Percentiles rank a stretch among this genome's conserved stretches.
Evolutionary conservation across 2,113 vertebrate species (phyloP).

Genomic region (Catharus fuscescens): DNA sequence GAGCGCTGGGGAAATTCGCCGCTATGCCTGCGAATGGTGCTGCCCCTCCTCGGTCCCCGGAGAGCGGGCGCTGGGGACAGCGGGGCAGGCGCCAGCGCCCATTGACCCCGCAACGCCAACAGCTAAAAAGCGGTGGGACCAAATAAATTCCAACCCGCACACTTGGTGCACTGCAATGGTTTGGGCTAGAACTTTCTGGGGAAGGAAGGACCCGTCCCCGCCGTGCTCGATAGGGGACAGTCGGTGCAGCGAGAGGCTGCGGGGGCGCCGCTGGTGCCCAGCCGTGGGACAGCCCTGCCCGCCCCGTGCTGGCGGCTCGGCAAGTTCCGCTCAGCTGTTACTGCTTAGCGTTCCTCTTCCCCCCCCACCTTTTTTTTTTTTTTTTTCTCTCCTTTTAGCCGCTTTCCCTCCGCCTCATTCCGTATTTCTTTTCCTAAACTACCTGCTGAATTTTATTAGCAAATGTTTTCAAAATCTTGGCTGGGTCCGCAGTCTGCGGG

Average conservation of each 20-base stretch:
- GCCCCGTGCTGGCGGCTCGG: background rate
- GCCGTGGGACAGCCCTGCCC: background rate
- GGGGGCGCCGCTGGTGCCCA: background rate
- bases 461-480: background rate
- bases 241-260: background rate
- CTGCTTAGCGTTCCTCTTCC: background rate
- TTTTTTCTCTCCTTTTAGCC: background rate
- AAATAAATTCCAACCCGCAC: background rate
- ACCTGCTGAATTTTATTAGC: slow-evolving; percentile 25
- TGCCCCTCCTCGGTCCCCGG: background rate
- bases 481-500: background rate
- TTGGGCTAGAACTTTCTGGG: slow-evolving; percentile 29
- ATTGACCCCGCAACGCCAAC: background rate
- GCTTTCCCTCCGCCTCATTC: background rate
- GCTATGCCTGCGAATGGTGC: background rate
- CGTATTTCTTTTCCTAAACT: background rate
- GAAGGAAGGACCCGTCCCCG: background rate
- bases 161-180: background rate
- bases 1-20: background rate
- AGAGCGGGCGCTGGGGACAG: background rate
- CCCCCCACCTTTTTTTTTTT: no score
- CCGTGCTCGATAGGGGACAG: background rate
- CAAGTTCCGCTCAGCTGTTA: background rate
- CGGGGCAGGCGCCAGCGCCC: background rate
- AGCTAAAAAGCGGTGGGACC: background rate